Percentiles rank a stretch among this genome's conserved stretches.
These are phyloP conservation scores for Phrynocephalus guinanensis DNA, from an alignment of 2,797 vertebrate species.

Conservation along the genomic window DNA sequence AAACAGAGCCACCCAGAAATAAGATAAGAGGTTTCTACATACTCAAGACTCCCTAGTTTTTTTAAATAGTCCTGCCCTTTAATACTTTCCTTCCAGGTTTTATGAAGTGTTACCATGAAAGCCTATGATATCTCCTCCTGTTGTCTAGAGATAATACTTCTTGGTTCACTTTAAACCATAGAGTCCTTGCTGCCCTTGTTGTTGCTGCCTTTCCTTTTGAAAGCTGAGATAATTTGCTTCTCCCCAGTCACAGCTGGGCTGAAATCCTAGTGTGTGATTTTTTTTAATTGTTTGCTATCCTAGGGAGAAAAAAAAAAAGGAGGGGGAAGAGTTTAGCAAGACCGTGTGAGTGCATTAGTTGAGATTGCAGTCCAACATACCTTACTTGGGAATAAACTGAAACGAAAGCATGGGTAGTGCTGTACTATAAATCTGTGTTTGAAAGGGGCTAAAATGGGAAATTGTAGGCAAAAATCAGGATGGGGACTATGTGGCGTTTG, in stretches of 20 bases:
- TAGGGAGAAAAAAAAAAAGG: neutral
- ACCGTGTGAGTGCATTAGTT: neutral
- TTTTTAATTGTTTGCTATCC: neutral
- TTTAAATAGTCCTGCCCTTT: neutral
- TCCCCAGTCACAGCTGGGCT: neutral
- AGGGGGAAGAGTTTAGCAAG: neutral
- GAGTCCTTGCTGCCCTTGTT: neutral
- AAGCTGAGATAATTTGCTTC: neutral
- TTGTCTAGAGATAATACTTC: neutral
- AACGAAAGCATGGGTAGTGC: neutral
- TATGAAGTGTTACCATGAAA: neutral
- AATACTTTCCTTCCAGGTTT: neutral
- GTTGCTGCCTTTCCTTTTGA: neutral
- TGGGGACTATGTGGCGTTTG: neutral
- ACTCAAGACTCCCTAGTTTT: neutral
- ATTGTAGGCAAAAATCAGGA: neutral
- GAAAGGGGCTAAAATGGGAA: neutral
- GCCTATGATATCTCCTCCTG: neutral
- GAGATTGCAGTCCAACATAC: neutral
- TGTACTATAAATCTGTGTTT: neutral
- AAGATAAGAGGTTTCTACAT: neutral
- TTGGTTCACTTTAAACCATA: neutral
- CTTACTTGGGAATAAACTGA: neutral
- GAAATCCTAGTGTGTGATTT: neutral
- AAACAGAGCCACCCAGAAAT: neutral